phyloP scores from a whole-genome alignment of 2,888 invertebrate genomes.

The Cremastinae sp. region DNA sequence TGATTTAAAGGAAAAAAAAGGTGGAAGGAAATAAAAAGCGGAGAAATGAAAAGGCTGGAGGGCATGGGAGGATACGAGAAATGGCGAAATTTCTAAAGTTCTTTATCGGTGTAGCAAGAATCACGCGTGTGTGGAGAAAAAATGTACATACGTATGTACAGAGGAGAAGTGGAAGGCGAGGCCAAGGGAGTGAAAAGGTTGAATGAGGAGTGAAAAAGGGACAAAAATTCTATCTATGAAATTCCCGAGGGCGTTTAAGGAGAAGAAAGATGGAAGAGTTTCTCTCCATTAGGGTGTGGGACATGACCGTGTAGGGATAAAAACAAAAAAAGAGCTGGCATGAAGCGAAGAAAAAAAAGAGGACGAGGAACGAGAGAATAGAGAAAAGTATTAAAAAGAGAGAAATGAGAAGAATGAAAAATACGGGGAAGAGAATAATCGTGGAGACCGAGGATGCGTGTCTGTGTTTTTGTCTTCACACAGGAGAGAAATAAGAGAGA shows the following conservation, averaged over 20 bases:
- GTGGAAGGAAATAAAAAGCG: too few species aligned
- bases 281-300: slow-evolving; percentile 20
- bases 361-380: slow-evolving; percentile 16
- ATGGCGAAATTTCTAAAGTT: slow-evolving; percentile 12
- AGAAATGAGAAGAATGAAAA: slow-evolving; percentile 63
- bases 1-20: too few species aligned
- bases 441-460: slow-evolving; percentile 47
- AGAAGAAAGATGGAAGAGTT: slow-evolving; percentile 40
- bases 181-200: slow-evolving; percentile 22
- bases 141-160: too few species aligned
- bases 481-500: slow-evolving; percentile 58
- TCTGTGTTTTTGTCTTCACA: slow-evolving; percentile 1
- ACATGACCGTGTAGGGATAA: slow-evolving; percentile 30
- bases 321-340: slow-evolving; percentile 26
- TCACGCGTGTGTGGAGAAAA: neutral
- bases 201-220: slow-evolving; percentile 6
- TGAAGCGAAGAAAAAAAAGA: slow-evolving; percentile 8
- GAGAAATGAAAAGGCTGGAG: slow-evolving; percentile 9
- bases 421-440: slow-evolving; percentile 68
- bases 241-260: slow-evolving; percentile 40
- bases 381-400: slow-evolving; percentile 67
- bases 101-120: slow-evolving; percentile 8
- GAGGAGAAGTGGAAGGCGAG: neutral
- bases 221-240: slow-evolving; percentile 26
- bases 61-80: slow-evolving; percentile 4